Evolutionary conservation across 2,888 invertebrate species (phyloP), one percentile per base, ranked within the genome.

Genomic region (Calephelis perditalis): DNA sequence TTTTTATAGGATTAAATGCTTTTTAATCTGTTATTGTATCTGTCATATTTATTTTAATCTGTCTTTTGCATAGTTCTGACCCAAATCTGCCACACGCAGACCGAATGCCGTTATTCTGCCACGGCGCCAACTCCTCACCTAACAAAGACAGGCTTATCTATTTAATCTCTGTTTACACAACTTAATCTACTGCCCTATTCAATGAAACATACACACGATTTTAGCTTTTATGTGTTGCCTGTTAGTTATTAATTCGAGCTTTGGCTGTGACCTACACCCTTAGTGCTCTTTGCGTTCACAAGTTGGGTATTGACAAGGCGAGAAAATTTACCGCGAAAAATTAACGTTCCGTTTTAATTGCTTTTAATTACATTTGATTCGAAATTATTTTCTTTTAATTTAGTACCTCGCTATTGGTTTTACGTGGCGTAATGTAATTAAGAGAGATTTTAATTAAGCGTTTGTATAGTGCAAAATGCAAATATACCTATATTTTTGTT

Each of bases 91-190:
- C 83, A 79, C 81, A 78, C 80, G 70, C 81, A 77, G 73, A 65
- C 68, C 40, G 40, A 40, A 40, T 8, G 63, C 66, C 67, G 65
- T 65, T 67, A 69, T 73, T 72, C 71, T 71, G 68, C 72, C 65
- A 70, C 73, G 86, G 86, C 86, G 86, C 82, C 86, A 79, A 73
- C 80, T 73, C 82, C 79, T 81, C 83, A 84, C 79, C 78, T 80
- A 79, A 87, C 87, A 88, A 88, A 81, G 71, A 73, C 69, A 67
- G 62, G 84, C 84, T 88, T 87, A 89, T 84, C 88, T 86, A 71
- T 77, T 78, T 88, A 90, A 90, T 89, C 89, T 87, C 77, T 89
- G 82, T 88, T 90, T 88, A 88, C 86, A 87, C 88, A 88, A 85
- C 84, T 87, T 88, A 88, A 88, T 88, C 88, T 79, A 69, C 75